Evolutionary conservation across 2,113 vertebrate genomes (phyloP), one percentile per base, ranked within the genome.

Genomic region (Nyctibius bracteatus): DNA sequence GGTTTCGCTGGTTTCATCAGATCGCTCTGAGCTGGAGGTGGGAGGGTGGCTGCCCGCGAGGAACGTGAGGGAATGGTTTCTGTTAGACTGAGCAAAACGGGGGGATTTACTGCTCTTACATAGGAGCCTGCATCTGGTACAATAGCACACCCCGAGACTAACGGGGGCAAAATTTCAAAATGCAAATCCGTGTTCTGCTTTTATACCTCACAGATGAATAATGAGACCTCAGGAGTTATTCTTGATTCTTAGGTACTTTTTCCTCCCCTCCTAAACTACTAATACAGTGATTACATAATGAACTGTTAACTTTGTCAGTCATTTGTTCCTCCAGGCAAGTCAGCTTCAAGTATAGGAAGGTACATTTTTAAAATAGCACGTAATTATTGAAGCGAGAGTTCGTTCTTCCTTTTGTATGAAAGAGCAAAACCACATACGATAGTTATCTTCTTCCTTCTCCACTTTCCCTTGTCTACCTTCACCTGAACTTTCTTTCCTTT

Each of bases 271-370:
- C 15, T 12, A 58, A 91, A 81, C 63, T 88, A 75, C 92, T 86
- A 59, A 93, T 82, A 85, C n/a, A 90, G 93, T 81, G 67, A 93
- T 97, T 92, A 86, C 59, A 87, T 96, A 94, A 96, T 95, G 79
- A 96, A 68, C 70, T 90, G 88, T 96, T 98, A 97, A 97, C 28
- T 96, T 90, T 12, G 49, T 84, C 91, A 95, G 90, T 96, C 94
- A 96, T 96, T 95, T 91, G 75, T 74, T 96, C 91, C 96, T 96
- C 77, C 81, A 94, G 94, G 81, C 91, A 94, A 90, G 90, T 86
- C n/a, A 81, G 21, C 44, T 24, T 75, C 2, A 72, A 57, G 28
- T 39, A 31, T 68, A 57, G 61, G 78, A 86, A 80, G 54, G 58
- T 88, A 52, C 28, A 8, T 79, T 88, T 91, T 83, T 8, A 4